Percentiles rank a stretch among this genome's conserved stretches.
phyloP scores from a whole-genome alignment of 2,797 vertebrate species.

The Aphelocoma californica region DNA sequence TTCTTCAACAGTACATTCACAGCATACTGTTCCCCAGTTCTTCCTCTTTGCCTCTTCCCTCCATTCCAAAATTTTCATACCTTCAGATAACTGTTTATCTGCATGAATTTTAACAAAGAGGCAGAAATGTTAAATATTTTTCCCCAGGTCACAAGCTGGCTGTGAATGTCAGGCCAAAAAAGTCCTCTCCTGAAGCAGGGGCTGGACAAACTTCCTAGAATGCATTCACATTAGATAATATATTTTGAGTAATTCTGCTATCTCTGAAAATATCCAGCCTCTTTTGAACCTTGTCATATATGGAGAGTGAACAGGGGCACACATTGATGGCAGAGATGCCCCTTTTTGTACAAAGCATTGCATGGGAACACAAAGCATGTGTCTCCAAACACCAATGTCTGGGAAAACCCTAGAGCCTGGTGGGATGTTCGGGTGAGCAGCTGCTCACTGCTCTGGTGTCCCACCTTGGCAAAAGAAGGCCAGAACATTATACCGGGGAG shows the following conservation, averaged over 20 bases:
- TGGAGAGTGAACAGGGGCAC: background rate
- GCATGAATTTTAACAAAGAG: background rate
- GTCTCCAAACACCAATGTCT: background rate
- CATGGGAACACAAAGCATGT: rapidly evolving
- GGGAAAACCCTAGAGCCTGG: background rate
- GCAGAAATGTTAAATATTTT: background rate
- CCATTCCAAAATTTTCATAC: background rate
- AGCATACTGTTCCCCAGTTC: background rate
- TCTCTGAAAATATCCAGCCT: background rate
- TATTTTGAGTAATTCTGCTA: background rate
- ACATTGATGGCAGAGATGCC: background rate
- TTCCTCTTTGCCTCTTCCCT: background rate
- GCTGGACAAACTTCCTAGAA: background rate
- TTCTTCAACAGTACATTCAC: background rate
- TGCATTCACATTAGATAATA: background rate
- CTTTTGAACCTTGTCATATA: background rate
- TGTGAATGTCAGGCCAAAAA: background rate
- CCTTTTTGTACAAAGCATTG: background rate
- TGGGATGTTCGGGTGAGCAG: background rate
- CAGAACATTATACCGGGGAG: background rate
- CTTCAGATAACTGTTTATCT: background rate
- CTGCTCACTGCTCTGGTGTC: background rate
- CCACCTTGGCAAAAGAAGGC: background rate
- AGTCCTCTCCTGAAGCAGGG: background rate
- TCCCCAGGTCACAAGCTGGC: background rate